A percentile compares a stretch with the other conserved stretches of the same genome.
These are phyloP conservation scores for Trimorus sp. DNA, from an alignment of 2,888 invertebrate genomes.

Conservation along the genomic window DNA sequence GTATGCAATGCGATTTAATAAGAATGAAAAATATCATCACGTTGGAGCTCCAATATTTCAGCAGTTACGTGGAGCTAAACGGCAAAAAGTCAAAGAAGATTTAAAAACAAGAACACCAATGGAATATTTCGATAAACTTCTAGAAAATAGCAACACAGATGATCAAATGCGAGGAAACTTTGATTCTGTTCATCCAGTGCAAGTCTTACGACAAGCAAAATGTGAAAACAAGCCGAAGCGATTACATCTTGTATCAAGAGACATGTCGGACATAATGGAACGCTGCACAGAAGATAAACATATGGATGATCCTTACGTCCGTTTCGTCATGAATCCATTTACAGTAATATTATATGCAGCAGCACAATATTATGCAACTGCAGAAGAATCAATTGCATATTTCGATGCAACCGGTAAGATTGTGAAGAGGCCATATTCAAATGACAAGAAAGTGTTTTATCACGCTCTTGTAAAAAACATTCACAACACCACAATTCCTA, in stretches of 20 bases:
- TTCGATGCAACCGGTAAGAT: no score
- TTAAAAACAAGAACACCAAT: background rate
- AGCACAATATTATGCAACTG: background rate
- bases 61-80: conserved; percentile 2
- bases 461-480: conserved; percentile 22
- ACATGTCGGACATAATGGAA: conserved; percentile 2
- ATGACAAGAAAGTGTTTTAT: conserved; percentile 10
- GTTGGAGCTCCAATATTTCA: background rate
- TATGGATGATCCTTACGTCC: background rate
- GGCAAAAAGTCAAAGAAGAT: background rate
- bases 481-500: conserved; percentile 21
- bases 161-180: background rate
- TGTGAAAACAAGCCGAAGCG: background rate
- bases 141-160: background rate
- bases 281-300: background rate
- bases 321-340: conserved; percentile 1
- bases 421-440: background rate
- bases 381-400: background rate
- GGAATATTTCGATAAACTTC: background rate
- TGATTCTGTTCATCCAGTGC: background rate
- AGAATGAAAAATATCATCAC: background rate
- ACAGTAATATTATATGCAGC: background rate
- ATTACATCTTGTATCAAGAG: background rate
- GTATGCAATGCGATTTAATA: background rate
- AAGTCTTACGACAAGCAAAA: conserved; percentile 16